A percentile compares a stretch with the other conserved stretches of the same genome.
Conservation (phyloP, 2,888 invertebrate genomes). For the Carterocephalus palaemon region DNA sequence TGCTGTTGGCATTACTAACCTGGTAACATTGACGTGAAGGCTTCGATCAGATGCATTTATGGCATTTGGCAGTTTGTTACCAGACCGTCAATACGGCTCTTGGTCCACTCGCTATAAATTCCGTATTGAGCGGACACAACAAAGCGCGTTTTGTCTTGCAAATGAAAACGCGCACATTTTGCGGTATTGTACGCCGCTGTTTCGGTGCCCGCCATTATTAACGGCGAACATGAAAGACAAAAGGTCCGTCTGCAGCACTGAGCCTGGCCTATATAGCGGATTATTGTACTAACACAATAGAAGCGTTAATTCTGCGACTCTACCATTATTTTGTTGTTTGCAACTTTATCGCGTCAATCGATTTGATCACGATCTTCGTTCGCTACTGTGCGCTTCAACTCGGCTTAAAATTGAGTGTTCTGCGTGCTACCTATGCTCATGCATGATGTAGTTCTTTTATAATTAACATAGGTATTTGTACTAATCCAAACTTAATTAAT, state of each 20-base stretch:
- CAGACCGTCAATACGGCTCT: slow-evolving; percentile 70
- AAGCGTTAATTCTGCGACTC: slow-evolving; percentile 77
- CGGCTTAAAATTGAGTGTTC: slow-evolving; percentile 17
- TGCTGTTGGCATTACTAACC: slow-evolving; percentile 8
- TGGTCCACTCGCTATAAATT: slow-evolving; percentile 76
- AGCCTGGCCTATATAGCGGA: slow-evolving; percentile 79
- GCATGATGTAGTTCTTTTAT: too few relatives aligned
- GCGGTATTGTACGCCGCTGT: slow-evolving; percentile 79
- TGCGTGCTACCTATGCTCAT: too few relatives aligned
- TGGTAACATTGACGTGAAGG: slow-evolving; percentile 13
- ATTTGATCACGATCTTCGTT: slow-evolving; percentile 54
- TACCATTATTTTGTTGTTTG: slow-evolving; percentile 76
- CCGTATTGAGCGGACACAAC: slow-evolving; percentile 78
- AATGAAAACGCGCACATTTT: slow-evolving; percentile 80
- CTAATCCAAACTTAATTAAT: too few relatives aligned
- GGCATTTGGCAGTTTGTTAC: slow-evolving; percentile 69
- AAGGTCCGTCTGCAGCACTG: slow-evolving; percentile 79
- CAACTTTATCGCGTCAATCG: slow-evolving; percentile 75
- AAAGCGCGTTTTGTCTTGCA: slow-evolving; percentile 79
- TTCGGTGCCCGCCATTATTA: slow-evolving; percentile 79
- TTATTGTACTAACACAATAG: slow-evolving; percentile 79
- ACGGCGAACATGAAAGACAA: slow-evolving; percentile 80
- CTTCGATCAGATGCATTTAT: slow-evolving; percentile 69
- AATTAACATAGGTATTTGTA: too few relatives aligned
- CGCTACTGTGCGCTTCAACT: slow-evolving; percentile 33